Evolutionary conservation across 2,888 invertebrate genomes (phyloP).

Genomic region (Andricus quercusramuli): DNA sequence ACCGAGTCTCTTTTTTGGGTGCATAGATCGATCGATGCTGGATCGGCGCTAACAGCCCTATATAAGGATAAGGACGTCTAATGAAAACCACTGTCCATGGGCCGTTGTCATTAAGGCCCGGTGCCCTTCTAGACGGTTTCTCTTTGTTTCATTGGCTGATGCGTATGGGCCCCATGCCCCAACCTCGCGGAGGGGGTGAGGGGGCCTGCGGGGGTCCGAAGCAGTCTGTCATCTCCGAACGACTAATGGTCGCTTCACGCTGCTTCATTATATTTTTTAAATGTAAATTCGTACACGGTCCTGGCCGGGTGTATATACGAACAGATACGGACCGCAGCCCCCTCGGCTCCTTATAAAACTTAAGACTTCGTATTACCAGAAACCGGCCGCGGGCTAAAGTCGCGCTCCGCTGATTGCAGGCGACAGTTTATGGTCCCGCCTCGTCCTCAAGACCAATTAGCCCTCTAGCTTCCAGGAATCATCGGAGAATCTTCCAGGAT

Average conservation of each 20-base stretch:
- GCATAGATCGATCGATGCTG: slow-evolving; percentile 12
- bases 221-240: slow-evolving; percentile 78
- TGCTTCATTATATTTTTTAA: slow-evolving; percentile 79
- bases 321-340: slow-evolving; percentile 54
- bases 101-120: slow-evolving; percentile 46
- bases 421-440: slow-evolving; percentile 77
- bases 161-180: slow-evolving; percentile 53
- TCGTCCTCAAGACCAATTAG: slow-evolving; percentile 74
- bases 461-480: slow-evolving; percentile 75
- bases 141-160: slow-evolving; percentile 71
- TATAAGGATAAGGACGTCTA: slow-evolving; percentile 29
- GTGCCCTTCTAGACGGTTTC: slow-evolving; percentile 48
- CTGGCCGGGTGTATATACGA: slow-evolving; percentile 46
- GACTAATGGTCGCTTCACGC: slow-evolving; percentile 78
- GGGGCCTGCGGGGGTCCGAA: slow-evolving; percentile 77
- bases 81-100: slow-evolving; percentile 27
- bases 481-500: slow-evolving; percentile 17
- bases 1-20: slow-evolving; percentile 42
- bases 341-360: slow-evolving; percentile 71
- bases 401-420: slow-evolving; percentile 74
- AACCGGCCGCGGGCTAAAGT: slow-evolving; percentile 66
- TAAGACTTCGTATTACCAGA: slow-evolving; percentile 58
- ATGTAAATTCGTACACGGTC: slow-evolving; percentile 77
- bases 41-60: slow-evolving; percentile 37
- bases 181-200: slow-evolving; percentile 55